phyloP scores from a whole-genome alignment of 2,113 vertebrate species.

The Scytalopus superciliaris region DNA sequence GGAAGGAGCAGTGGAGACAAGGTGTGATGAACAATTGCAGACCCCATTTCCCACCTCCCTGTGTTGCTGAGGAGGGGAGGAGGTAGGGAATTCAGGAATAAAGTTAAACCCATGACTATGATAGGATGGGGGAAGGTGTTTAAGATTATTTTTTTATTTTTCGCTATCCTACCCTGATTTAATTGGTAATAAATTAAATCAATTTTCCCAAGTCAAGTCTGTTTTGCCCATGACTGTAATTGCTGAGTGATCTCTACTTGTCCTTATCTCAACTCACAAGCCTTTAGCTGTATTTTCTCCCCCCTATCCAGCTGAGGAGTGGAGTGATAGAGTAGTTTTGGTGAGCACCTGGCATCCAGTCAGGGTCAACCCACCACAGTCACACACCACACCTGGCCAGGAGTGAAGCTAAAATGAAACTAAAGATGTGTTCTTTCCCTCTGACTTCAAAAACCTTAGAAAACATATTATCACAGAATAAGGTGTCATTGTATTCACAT shows the following conservation, averaged over 20 bases:
- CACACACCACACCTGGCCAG: neutral
- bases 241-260: neutral
- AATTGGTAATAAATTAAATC: neutral
- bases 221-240: neutral
- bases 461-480: neutral
- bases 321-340: neutral
- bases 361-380: neutral
- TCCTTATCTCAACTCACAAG: rapidly evolving
- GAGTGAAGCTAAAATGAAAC: neutral
- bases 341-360: neutral
- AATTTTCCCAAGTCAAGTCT: neutral
- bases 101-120: neutral
- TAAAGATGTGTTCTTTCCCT: neutral
- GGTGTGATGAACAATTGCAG: too few relatives aligned
- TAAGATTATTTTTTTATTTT: neutral
- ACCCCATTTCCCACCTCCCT: rapidly evolving
- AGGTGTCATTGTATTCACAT: rapidly evolving
- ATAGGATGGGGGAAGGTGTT: neutral
- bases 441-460: neutral
- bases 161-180: neutral
- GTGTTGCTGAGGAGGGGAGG: rapidly evolving
- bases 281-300: neutral
- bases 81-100: neutral
- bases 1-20: neutral
- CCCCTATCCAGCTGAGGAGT: neutral